Conservation (phyloP, 2,113 vertebrate genomes). For the Limnothrissa miodon region DNA sequence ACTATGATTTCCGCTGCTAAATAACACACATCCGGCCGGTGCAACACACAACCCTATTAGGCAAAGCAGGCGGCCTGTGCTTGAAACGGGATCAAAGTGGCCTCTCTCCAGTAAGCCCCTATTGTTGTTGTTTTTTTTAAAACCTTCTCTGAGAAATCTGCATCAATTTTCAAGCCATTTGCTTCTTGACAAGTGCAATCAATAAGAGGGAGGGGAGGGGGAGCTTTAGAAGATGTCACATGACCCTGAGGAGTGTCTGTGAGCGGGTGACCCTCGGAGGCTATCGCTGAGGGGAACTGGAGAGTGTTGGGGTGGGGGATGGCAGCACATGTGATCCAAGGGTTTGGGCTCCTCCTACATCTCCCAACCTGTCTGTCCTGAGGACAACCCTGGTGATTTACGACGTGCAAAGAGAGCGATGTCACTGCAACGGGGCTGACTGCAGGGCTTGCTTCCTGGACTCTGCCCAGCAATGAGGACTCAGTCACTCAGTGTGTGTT, state of each 20-base stretch:
- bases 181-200: neutral
- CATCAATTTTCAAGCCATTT: conserved; percentile 5
- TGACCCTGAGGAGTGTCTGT: neutral
- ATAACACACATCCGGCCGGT: neutral
- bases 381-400: conserved; percentile 46
- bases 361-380: neutral
- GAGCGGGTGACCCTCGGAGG: neutral
- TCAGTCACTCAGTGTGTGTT: neutral
- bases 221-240: neutral
- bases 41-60: neutral
- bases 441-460: neutral
- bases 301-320: neutral
- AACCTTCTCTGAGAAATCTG: neutral
- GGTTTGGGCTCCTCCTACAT: conserved; percentile 28
- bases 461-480: neutral
- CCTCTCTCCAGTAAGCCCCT: neutral
- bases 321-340: neutral
- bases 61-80: neutral
- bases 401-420: conserved; percentile 52
- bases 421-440: conserved; percentile 51
- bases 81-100: neutral
- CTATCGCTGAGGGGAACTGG: neutral
- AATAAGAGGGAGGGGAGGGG: neutral
- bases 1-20: conserved; percentile 3
- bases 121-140: neutral